phyloP scores from a whole-genome alignment of 2,113 vertebrate genomes.

The Paradoxurus hermaphroditus region DNA sequence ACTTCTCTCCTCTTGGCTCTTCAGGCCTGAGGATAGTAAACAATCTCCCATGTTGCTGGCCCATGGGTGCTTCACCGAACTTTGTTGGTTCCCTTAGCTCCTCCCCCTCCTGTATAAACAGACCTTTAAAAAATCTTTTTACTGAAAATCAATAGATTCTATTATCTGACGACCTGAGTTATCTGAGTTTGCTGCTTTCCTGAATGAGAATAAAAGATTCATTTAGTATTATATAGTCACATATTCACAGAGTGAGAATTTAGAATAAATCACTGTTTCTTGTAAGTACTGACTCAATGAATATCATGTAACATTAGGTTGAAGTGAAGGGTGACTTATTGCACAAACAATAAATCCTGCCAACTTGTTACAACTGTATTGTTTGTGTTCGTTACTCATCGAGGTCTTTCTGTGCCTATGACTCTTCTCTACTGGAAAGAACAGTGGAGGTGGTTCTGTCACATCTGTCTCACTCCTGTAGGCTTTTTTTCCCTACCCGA shows the following conservation, averaged over 20 bases:
- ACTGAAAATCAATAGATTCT: not conserved
- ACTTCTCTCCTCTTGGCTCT: not conserved
- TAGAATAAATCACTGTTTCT: conserved; percentile 12
- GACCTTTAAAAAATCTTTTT: not conserved
- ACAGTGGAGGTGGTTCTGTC: not conserved
- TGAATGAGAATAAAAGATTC: not conserved
- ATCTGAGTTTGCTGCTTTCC: conserved; percentile 32
- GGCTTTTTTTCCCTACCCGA: not conserved
- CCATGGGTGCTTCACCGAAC: not conserved
- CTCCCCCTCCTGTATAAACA: not conserved
- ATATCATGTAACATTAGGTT: not conserved
- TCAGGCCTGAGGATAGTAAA: not conserved
- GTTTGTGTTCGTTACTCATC: not conserved
- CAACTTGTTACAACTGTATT: not conserved
- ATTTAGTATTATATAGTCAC: not conserved
- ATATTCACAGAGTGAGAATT: not conserved
- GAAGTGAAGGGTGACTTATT: not conserved
- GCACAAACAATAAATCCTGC: not conserved
- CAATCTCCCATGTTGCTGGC: not conserved
- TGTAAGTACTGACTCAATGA: not conserved
- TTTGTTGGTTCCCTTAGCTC: not conserved
- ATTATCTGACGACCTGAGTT: conserved; percentile 14
- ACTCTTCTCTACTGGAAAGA: not conserved
- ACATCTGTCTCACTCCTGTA: not conserved
- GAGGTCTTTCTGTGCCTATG: not conserved